phyloP scores from a whole-genome alignment of 2,113 vertebrate species.

The Triplophysa siluroides region DNA sequence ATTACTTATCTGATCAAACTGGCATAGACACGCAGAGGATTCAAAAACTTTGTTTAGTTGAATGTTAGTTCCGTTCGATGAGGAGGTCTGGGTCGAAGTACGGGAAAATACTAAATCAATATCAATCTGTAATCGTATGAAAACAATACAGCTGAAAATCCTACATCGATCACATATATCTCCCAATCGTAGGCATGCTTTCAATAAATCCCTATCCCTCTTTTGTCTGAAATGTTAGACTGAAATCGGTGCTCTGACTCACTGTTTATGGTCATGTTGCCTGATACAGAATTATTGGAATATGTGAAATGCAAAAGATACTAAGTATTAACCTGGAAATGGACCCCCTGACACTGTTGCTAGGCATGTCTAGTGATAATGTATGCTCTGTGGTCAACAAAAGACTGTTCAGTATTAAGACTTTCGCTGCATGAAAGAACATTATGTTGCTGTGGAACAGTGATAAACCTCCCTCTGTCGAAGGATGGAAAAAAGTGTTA shows the following conservation, averaged over 20 bases:
- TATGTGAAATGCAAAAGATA: not conserved
- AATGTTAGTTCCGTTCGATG: not conserved
- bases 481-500: not conserved
- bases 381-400: not conserved
- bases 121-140: not conserved
- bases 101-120: not conserved
- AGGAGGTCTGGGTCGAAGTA: not conserved
- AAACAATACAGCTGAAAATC: not conserved
- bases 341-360: not conserved
- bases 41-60: too few relatives aligned
- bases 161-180: not conserved
- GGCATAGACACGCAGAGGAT: too few relatives aligned
- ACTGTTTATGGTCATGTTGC: not conserved
- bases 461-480: not conserved
- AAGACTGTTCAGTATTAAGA: not conserved
- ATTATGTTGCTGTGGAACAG: not conserved
- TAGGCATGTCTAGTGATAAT: not conserved
- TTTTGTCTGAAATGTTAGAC: conserved; percentile 4
- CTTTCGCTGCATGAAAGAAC: not conserved
- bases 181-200: not conserved
- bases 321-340: not conserved
- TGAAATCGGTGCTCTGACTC: not conserved
- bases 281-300: not conserved
- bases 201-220: not conserved
- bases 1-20: too few relatives aligned